Conservation (phyloP, 2,797 vertebrate species). For the Cirrhinus molitorella region DNA sequence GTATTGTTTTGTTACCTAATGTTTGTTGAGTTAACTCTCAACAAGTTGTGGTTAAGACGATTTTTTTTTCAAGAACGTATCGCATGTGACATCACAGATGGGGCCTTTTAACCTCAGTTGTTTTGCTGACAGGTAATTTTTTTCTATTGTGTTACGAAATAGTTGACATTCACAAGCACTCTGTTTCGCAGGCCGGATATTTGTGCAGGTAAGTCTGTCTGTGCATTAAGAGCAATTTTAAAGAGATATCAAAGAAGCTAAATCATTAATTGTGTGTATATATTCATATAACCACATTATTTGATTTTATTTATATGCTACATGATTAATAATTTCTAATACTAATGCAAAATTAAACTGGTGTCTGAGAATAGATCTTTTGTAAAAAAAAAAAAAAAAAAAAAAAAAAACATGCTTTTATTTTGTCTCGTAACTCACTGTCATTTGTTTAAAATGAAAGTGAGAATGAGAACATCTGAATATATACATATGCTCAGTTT, state of each 20-base stretch:
- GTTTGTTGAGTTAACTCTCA: not conserved
- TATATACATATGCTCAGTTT: not conserved
- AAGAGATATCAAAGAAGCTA: not conserved
- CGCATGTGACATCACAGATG: slow-evolving; percentile 41
- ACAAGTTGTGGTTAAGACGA: not conserved
- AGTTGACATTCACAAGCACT: not conserved
- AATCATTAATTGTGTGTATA: not conserved
- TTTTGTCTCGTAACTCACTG: not conserved
- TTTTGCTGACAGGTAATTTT: slow-evolving; percentile 40
- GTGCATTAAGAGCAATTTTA: not conserved
- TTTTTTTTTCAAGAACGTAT: not conserved
- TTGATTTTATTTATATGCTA: not conserved
- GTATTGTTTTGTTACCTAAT: not conserved
- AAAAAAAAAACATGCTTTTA: not conserved
- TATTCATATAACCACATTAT: not conserved
- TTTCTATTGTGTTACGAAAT: not conserved
- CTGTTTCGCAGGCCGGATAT: not conserved
- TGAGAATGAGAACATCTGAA: not conserved
- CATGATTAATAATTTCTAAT: not conserved
- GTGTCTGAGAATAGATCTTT: not conserved
- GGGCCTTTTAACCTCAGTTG: not conserved
- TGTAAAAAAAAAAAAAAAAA: not conserved
- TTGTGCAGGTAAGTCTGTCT: slow-evolving; percentile 19
- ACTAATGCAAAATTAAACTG: not conserved
- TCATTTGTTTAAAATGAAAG: slow-evolving; percentile 1